These are phyloP conservation scores for Lophius americanus DNA, from an alignment of 2,797 vertebrate species.

Conservation along the genomic window DNA sequence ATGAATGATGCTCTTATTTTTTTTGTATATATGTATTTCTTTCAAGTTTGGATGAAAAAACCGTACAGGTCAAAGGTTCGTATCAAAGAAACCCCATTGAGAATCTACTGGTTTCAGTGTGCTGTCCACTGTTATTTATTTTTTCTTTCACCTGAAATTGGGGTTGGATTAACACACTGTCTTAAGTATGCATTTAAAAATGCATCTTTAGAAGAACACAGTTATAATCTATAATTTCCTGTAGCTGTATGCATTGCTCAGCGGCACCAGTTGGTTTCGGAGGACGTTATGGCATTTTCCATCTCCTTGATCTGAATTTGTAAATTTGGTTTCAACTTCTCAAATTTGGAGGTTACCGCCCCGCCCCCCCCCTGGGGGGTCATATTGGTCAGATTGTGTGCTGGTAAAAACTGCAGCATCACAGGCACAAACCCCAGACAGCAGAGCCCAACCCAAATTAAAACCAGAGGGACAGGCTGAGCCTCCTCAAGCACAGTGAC, in stretches of 20 bases:
- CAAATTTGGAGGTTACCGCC: slow-evolving; percentile 25
- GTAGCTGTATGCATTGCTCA: neutral
- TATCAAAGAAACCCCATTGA: neutral
- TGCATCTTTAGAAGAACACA: neutral
- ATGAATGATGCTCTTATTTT: neutral
- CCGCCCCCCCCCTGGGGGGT: slow-evolving; percentile 62
- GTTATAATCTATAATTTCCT: neutral
- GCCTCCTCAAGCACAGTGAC: slow-evolving; percentile 84
- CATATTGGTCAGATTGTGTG: slow-evolving; percentile 84
- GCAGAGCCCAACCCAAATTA: slow-evolving; percentile 86
- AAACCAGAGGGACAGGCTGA: slow-evolving; percentile 90
- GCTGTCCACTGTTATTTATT: neutral
- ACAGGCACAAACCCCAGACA: slow-evolving; percentile 83
- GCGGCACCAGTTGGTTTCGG: neutral
- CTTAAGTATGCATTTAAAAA: neutral
- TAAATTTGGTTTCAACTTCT: slow-evolving; percentile 20
- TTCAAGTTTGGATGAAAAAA: neutral
- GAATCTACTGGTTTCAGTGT: neutral
- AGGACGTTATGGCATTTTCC: slow-evolving; percentile 7
- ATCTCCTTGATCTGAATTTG: slow-evolving; percentile 17
- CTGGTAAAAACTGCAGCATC: slow-evolving; percentile 73
- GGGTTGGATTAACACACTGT: neutral
- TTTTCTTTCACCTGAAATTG: neutral
- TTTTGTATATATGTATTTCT: neutral
- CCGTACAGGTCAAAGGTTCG: too few species aligned